Evolutionary conservation across 2,888 invertebrate genomes (phyloP).

Genomic region (Yponomeuta sedellus): DNA sequence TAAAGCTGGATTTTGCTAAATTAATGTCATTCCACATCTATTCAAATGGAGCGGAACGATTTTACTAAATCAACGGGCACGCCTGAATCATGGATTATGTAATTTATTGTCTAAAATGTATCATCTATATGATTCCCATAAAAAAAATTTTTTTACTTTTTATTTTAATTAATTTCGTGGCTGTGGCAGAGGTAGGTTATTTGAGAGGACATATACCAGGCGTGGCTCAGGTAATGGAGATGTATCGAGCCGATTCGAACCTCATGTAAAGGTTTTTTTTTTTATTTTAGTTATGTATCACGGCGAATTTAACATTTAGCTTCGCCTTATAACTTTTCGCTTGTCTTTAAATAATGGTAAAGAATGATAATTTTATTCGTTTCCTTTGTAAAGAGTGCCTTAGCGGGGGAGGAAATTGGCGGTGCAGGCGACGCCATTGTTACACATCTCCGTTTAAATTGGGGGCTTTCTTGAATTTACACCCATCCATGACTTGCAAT

Average conservation of each 20-base stretch:
- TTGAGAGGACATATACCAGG: constrained; percentile 58
- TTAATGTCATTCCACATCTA: constrained; percentile 37
- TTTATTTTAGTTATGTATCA: background rate
- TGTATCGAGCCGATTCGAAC: constrained; percentile 43
- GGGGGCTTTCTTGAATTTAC: constrained; percentile 74
- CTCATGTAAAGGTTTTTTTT: constrained; percentile 33
- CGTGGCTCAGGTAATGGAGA: constrained; percentile 42
- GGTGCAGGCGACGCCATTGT: constrained; percentile 64
- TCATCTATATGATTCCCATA: constrained; percentile 53
- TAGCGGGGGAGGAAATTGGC: constrained; percentile 69
- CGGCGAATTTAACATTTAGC: background rate
- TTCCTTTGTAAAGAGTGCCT: constrained; percentile 59
- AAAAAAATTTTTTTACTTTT: constrained; percentile 28
- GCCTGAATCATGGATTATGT: constrained; percentile 35
- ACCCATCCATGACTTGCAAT: constrained; percentile 71
- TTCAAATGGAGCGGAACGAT: constrained; percentile 37
- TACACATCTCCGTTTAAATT: constrained; percentile 73
- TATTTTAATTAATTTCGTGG: constrained; percentile 61
- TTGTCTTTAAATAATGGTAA: constrained; percentile 40
- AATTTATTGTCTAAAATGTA: constrained; percentile 41
- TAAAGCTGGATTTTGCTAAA: constrained; percentile 42
- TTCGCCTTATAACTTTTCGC: constrained; percentile 13
- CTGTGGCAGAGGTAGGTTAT: constrained; percentile 49
- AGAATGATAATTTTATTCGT: constrained; percentile 65
- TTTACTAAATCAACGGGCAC: constrained; percentile 52